These are phyloP conservation scores for Gephyroberyx darwinii DNA, from an alignment of 2,797 vertebrate genomes.

Conservation along the genomic window DNA sequence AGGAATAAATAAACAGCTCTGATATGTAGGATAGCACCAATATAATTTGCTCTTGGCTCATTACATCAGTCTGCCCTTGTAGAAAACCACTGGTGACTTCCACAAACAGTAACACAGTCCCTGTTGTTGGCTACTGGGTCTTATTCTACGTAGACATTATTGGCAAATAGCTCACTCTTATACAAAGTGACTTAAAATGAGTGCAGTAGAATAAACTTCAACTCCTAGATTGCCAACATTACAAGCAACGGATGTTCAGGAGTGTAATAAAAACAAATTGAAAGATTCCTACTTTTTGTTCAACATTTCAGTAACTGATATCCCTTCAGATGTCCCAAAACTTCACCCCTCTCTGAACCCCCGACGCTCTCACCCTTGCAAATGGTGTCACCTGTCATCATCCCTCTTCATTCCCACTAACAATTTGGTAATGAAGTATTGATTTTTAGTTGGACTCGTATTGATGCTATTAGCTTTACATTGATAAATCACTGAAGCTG, in stretches of 20 bases:
- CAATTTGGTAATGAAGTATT: conserved; percentile 99
- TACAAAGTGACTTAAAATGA: too few species aligned
- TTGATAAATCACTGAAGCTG: conserved; percentile 97
- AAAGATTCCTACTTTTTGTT: not conserved
- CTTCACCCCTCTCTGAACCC: conserved; percentile 96
- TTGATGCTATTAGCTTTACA: conserved; percentile 99
- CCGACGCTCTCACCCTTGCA: conserved; percentile 96
- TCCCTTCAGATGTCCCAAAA: conserved; percentile 87
- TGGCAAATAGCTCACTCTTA: too few species aligned
- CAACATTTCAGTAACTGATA: conserved; percentile 57
- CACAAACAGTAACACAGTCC: too few species aligned
- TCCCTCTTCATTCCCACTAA: conserved; percentile 99
- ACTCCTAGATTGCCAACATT: too few species aligned
- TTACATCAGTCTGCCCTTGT: not conserved
- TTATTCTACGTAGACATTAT: too few species aligned
- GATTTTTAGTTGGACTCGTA: conserved; percentile 99
- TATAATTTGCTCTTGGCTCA: not conserved
- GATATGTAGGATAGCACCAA: conserved; percentile 44
- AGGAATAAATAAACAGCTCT: conserved; percentile 64
- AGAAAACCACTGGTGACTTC: too few species aligned
- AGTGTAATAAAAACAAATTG: not conserved
- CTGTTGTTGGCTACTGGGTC: too few species aligned
- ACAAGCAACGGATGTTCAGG: too few species aligned
- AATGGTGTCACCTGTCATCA: conserved; percentile 88
- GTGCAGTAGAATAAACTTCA: too few species aligned